Conservation (phyloP, 1,140 invertebrate species). For the Choristoneura fumiferana region DNA sequence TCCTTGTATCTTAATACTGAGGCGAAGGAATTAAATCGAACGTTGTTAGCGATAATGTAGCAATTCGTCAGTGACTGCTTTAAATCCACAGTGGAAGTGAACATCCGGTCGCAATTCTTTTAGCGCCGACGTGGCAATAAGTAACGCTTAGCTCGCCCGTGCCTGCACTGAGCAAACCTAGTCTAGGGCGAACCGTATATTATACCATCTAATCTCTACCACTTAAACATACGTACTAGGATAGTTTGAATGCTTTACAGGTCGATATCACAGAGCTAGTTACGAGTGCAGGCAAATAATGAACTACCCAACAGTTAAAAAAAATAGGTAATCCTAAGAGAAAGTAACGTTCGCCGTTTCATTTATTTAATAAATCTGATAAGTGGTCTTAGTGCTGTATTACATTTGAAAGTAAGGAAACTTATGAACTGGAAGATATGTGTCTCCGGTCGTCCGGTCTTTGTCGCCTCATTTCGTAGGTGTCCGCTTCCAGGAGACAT, state of each 20-base stretch:
- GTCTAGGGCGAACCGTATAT: constrained; percentile 1
- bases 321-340: too few species aligned
- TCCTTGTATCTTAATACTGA: constrained; percentile 31
- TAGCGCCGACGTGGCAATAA: constrained; percentile 40
- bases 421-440: too few species aligned
- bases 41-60: constrained; percentile 47
- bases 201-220: constrained; percentile 1
- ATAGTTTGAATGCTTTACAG: not conserved
- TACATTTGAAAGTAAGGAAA: too few species aligned
- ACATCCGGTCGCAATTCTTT: constrained; percentile 44
- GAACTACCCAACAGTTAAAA: not conserved
- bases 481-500: constrained; percentile 4
- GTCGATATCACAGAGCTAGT: not conserved
- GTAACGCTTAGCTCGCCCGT: constrained; percentile 41
- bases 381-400: too few species aligned
- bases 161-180: constrained; percentile 13
- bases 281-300: constrained; percentile 5
- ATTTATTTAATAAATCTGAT: too few species aligned
- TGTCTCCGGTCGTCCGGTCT: too few species aligned
- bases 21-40: constrained; percentile 37
- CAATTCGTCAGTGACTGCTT: constrained; percentile 47
- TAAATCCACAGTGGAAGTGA: constrained; percentile 41
- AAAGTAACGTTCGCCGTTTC: too few species aligned
- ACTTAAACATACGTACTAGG: not conserved
- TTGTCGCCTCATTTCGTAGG: constrained; percentile 4